These are phyloP conservation scores for Onchidella celtica DNA, from an alignment of 2,888 invertebrate species.

Conservation along the genomic window DNA sequence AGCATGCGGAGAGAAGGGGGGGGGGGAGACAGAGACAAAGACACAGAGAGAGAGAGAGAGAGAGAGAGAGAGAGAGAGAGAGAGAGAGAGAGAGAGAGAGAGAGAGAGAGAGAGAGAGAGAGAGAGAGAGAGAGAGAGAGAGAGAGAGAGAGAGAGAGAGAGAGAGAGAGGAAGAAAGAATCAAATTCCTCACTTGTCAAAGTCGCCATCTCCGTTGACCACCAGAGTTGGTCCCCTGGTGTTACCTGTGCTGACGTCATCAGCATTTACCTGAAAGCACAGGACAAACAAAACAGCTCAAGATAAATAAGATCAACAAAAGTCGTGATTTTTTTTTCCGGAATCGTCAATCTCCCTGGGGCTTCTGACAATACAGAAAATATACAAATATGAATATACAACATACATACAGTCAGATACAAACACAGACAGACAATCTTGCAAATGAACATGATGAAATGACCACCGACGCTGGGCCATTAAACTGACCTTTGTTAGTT, in stretches of 20 bases:
- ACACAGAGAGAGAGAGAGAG: not conserved
- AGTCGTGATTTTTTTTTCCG: too few relatives aligned
- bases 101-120: not conserved
- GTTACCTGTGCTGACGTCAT: not conserved
- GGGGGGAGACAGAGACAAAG: not conserved
- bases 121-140: not conserved
- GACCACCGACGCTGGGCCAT: too few relatives aligned
- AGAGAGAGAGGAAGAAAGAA: not conserved
- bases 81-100: not conserved
- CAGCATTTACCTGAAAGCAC: conserved; percentile 10
- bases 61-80: conserved; percentile 5
- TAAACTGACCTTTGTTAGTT: too few relatives aligned
- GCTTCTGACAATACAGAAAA: too few relatives aligned
- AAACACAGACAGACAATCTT: too few relatives aligned
- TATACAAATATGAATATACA: too few relatives aligned
- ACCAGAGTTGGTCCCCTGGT: not conserved
- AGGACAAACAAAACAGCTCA: too few relatives aligned
- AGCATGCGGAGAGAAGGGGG: not conserved
- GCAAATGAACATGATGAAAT: too few relatives aligned
- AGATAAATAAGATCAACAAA: too few relatives aligned
- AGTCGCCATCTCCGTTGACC: not conserved
- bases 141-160: not conserved
- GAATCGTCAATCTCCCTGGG: too few relatives aligned
- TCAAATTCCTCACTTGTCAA: not conserved
- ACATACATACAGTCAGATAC: too few relatives aligned